Evolutionary conservation across 2,113 vertebrate genomes (phyloP).

Genomic region (Trematocara marginatum): DNA sequence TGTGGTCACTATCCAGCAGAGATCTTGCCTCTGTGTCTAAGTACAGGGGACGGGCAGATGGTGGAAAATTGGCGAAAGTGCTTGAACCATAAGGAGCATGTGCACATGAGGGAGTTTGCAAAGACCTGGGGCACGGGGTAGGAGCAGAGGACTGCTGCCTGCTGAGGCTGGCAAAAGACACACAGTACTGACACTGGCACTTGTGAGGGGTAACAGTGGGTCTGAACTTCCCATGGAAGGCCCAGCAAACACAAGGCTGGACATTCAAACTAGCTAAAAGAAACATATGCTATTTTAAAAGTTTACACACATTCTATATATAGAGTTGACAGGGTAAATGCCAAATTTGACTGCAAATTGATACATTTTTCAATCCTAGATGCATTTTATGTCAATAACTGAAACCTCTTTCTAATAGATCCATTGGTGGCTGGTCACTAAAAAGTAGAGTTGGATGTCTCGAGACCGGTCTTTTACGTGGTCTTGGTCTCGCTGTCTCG

Average conservation of each 20-base stretch:
- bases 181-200: conserved; percentile 48
- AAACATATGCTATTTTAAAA: not conserved
- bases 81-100: conserved; percentile 72
- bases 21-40: conserved; percentile 57
- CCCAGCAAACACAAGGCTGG: not conserved
- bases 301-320: not conserved
- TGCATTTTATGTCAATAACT: not conserved
- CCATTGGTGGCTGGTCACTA: not conserved
- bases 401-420: not conserved
- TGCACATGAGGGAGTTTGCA: conserved; percentile 69
- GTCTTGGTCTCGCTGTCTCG: too few relatives aligned
- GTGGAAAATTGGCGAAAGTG: conserved; percentile 69
- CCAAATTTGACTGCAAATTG: not conserved
- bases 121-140: conserved; percentile 59
- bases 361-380: not conserved
- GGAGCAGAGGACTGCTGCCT: conserved; percentile 53
- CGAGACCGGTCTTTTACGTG: too few relatives aligned
- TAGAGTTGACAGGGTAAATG: not conserved
- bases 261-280: not conserved
- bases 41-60: conserved; percentile 68
- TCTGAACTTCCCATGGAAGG: conserved; percentile 5
- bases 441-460: too few relatives aligned
- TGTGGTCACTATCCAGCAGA: conserved; percentile 36
- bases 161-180: conserved; percentile 63
- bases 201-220: conserved; percentile 12